Evolutionary conservation across 2,113 vertebrate genomes (phyloP).

Genomic region (Pseudois nayaur): DNA sequence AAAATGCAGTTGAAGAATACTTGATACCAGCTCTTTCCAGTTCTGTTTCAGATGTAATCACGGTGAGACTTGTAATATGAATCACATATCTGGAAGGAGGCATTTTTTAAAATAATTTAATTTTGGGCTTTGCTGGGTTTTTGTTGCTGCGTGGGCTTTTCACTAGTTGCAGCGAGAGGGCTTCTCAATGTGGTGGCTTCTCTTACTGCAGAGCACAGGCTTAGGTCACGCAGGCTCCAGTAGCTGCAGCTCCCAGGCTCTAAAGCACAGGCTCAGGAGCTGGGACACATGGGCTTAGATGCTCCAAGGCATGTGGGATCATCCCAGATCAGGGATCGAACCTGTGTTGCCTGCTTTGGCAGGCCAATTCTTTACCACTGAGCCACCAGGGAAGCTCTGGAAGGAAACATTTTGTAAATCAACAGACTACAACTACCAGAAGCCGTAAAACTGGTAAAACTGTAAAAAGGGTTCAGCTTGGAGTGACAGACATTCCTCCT

Average conservation of each 20-base stretch:
- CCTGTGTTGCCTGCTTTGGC: background rate
- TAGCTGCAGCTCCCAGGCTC: background rate
- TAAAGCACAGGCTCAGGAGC: background rate
- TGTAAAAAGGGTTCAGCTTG: background rate
- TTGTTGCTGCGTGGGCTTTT: background rate
- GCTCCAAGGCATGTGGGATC: background rate
- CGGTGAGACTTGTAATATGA: background rate
- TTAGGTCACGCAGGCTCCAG: background rate
- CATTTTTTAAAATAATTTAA: background rate
- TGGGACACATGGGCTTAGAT: background rate
- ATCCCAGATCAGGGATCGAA: background rate
- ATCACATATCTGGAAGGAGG: background rate
- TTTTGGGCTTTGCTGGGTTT: background rate
- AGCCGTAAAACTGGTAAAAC: background rate
- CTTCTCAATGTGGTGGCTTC: rapidly evolving
- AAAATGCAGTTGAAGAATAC: background rate
- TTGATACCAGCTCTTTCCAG: background rate
- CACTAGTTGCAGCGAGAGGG: background rate
- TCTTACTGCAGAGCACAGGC: background rate
- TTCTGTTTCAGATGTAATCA: background rate
- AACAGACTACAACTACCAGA: conserved; percentile 30
- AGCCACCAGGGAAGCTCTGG: background rate
- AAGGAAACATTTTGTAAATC: conserved; percentile 29
- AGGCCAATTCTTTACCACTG: background rate
- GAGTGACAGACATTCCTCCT: background rate